These are phyloP conservation scores for Rhyacichthys aspro DNA, from an alignment of 2,797 vertebrate genomes.

Conservation along the genomic window DNA sequence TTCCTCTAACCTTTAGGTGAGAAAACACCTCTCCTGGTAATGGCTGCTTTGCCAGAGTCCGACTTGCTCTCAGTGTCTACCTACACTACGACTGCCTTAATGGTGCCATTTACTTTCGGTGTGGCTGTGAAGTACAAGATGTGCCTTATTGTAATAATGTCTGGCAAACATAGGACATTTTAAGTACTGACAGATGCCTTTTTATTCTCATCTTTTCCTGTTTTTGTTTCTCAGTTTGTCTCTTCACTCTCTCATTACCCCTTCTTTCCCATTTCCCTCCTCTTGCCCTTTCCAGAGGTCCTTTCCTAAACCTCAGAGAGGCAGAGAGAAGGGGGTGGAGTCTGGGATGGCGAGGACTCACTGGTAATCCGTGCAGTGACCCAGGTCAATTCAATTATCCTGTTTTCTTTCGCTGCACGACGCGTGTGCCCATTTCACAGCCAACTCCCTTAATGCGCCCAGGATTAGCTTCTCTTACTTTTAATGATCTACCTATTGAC, in stretches of 20 bases:
- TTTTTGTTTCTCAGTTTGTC: conserved; percentile 22
- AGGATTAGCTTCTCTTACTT: conserved; percentile 87
- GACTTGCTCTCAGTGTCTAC: conserved; percentile 31
- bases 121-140: conserved; percentile 28
- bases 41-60: conserved; percentile 37
- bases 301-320: conserved; percentile 78
- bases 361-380: conserved; percentile 83
- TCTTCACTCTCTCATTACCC: conserved; percentile 44
- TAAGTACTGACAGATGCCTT: conserved; percentile 23
- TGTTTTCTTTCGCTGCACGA: conserved; percentile 81
- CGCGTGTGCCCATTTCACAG: conserved; percentile 85
- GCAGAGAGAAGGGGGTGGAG: conserved; percentile 60
- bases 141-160: conserved; percentile 44
- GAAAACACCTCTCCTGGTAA: conserved; percentile 43
- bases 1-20: conserved; percentile 69
- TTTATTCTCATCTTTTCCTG: conserved; percentile 14
- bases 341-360: conserved; percentile 68
- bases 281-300: conserved; percentile 75
- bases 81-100: conserved; percentile 18
- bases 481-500: conserved; percentile 86
- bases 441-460: conserved; percentile 83
- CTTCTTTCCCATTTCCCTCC: conserved; percentile 58
- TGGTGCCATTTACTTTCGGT: conserved; percentile 24
- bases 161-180: conserved; percentile 46
- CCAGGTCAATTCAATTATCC: conserved; percentile 89